Conservation (phyloP, 2,888 invertebrate species). For the Leptopterna dolabrata region DNA sequence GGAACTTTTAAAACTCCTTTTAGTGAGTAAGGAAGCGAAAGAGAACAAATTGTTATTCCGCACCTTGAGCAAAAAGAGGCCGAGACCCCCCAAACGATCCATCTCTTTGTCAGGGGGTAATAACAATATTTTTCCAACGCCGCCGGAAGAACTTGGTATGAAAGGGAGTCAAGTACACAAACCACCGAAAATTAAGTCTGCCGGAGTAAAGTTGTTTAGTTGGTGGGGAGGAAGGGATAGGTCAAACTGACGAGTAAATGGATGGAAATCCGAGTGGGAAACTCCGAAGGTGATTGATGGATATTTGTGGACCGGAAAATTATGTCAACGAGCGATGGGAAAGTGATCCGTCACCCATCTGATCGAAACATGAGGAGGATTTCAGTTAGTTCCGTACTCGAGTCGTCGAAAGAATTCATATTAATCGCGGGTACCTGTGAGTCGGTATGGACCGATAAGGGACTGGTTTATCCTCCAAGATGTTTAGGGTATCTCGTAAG, state of each 20-base stretch:
- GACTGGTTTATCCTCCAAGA: no score
- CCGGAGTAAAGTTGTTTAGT: background rate
- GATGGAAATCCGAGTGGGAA: background rate
- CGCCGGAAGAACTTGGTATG: background rate
- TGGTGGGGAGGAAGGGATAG: background rate
- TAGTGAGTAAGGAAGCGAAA: background rate
- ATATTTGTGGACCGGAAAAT: background rate
- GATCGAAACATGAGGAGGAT: background rate
- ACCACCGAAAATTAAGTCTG: background rate
- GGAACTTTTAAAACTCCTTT: background rate
- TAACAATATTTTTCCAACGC: background rate
- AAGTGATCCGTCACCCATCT: background rate
- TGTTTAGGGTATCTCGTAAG: no score
- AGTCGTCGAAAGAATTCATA: background rate
- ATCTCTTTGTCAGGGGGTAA: background rate
- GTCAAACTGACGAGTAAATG: background rate
- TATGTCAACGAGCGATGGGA: background rate
- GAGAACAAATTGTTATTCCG: background rate
- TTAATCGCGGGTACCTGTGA: no score
- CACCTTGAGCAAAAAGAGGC: background rate
- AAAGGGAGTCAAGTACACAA: background rate
- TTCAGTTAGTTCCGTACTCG: background rate
- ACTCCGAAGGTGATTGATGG: background rate
- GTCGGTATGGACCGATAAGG: no score
- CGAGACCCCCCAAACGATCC: background rate